Conservation (phyloP, 2,113 vertebrate species). For the pig (Sus scrofa) region DNA sequence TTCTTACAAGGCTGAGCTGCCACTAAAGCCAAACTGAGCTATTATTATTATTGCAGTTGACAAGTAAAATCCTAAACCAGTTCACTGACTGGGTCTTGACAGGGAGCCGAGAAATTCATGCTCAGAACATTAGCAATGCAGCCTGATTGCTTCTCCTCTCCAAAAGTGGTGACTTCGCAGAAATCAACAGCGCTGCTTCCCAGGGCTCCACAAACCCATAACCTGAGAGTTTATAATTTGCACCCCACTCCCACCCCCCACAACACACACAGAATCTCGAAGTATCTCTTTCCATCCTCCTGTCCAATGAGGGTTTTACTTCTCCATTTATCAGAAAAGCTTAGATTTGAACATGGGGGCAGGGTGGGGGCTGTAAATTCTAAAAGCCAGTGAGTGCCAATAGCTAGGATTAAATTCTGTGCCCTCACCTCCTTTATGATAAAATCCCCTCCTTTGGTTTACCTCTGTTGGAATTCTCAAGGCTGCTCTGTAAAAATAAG, state of each 20-base stretch:
- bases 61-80: not conserved
- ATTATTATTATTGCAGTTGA: not conserved
- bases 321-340: constrained; percentile 39
- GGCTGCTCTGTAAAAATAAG: constrained; percentile 74
- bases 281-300: not conserved
- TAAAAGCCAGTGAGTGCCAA: constrained; percentile 45
- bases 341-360: not conserved
- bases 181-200: not conserved
- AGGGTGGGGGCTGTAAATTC: not conserved
- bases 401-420: constrained; percentile 44
- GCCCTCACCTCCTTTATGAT: not conserved
- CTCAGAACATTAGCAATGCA: not conserved
- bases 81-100: not conserved
- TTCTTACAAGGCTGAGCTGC: not conserved
- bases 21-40: not conserved
- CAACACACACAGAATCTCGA: not conserved
- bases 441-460: constrained; percentile 3
- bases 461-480: constrained; percentile 61
- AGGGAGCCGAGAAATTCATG: not conserved
- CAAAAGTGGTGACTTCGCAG: not conserved
- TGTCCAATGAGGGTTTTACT: not conserved
- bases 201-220: not conserved
- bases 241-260: too few species aligned
- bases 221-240: not conserved
- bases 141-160: not conserved